Conservation (phyloP, 2,888 invertebrate genomes). For the Branchipolynoe longqiensis region DNA sequence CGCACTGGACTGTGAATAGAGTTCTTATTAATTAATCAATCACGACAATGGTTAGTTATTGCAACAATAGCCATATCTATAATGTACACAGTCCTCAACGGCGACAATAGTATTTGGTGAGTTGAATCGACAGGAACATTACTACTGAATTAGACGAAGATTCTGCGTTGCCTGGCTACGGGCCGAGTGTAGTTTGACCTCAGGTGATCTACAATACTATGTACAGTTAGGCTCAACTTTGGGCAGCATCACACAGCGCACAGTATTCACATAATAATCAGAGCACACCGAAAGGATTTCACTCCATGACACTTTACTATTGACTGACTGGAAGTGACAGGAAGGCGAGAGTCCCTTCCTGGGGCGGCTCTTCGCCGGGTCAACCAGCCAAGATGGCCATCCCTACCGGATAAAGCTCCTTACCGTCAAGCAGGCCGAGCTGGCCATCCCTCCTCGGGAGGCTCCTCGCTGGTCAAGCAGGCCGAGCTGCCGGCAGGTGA, state of each 20-base stretch:
- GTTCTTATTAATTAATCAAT: background rate
- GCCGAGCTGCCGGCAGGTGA: too few species aligned
- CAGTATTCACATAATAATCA: background rate
- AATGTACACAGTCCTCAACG: background rate
- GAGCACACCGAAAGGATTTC: background rate
- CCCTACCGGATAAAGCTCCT: too few species aligned
- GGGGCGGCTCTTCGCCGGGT: too few species aligned
- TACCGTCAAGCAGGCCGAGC: too few species aligned
- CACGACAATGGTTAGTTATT: background rate
- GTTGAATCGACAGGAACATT: conserved; percentile 10
- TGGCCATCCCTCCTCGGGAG: too few species aligned
- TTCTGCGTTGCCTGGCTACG: conserved; percentile 1
- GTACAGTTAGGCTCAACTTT: conserved; percentile 14
- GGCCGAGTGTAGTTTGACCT: background rate
- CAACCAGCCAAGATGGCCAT: too few species aligned
- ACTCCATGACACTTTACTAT: background rate
- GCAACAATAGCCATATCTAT: background rate
- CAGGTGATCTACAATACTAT: background rate
- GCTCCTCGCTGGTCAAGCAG: too few species aligned
- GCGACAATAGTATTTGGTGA: background rate
- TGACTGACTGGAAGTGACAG: background rate
- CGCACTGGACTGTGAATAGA: background rate
- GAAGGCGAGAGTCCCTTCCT: background rate
- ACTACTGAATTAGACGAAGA: conserved; percentile 20
- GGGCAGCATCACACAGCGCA: background rate